Conservation (phyloP, 1,140 invertebrate species). For the Drosophila santomea region DNA sequence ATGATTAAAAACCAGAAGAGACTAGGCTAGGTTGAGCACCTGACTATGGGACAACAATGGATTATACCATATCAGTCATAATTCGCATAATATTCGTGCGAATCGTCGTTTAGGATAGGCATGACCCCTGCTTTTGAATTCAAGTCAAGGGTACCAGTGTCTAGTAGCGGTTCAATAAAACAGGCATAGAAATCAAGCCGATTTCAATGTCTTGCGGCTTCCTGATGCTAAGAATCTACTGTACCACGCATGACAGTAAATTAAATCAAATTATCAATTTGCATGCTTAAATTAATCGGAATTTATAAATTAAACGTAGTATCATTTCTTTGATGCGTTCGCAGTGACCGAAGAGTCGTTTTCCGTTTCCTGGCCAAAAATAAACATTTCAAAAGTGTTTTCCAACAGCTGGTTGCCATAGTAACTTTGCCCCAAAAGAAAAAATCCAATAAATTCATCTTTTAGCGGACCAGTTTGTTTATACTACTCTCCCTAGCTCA, state of each 20-base stretch:
- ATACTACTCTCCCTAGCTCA: slow-evolving; percentile 32
- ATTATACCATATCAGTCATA: slow-evolving; percentile 27
- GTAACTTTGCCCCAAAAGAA: slow-evolving; percentile 14
- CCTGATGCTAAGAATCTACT: background rate
- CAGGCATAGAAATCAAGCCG: slow-evolving; percentile 4
- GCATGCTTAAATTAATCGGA: background rate
- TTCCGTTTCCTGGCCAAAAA: slow-evolving; percentile 32
- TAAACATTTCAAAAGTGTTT: slow-evolving; percentile 36
- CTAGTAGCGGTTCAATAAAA: slow-evolving; percentile 15
- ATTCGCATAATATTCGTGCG: slow-evolving; percentile 15
- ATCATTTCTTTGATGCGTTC: background rate
- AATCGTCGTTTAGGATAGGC: slow-evolving; percentile 13
- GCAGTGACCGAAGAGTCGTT: slow-evolving; percentile 14
- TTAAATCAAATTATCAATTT: slow-evolving; percentile 9
- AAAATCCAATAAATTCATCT: slow-evolving; percentile 46
- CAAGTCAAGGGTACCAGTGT: slow-evolving; percentile 16
- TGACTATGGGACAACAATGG: slow-evolving; percentile 23
- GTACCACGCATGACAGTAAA: background rate
- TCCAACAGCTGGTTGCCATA: slow-evolving; percentile 39
- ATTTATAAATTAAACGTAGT: background rate
- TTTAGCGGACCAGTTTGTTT: slow-evolving; percentile 42
- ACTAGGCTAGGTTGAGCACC: slow-evolving; percentile 9
- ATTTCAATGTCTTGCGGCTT: slow-evolving; percentile 4
- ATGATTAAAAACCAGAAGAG: slow-evolving; percentile 19
- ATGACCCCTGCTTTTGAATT: background rate